These are phyloP conservation scores for Meiosimyza platycephala DNA, from an alignment of 2,888 invertebrate genomes.

Conservation along the genomic window DNA sequence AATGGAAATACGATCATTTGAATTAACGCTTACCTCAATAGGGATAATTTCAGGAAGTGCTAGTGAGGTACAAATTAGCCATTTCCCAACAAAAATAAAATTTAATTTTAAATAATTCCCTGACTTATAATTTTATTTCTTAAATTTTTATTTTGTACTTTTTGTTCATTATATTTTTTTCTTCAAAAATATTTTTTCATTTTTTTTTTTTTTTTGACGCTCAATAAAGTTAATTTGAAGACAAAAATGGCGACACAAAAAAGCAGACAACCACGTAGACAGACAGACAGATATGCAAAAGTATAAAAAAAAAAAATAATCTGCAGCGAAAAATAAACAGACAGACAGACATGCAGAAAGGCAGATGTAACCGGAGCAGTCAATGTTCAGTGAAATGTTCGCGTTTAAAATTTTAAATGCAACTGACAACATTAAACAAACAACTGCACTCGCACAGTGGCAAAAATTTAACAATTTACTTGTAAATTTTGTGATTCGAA, in stretches of 20 bases:
- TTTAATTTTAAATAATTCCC: too few species aligned
- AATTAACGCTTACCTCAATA: too few species aligned
- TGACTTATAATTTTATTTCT: not conserved
- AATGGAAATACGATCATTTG: too few species aligned
- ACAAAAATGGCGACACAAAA: constrained; percentile 17
- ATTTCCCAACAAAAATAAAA: too few species aligned
- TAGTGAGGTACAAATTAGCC: too few species aligned
- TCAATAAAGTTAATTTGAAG: not conserved
- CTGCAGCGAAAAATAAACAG: not conserved
- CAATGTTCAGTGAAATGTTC: constrained; percentile 1
- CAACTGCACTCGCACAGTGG: constrained; percentile 6
- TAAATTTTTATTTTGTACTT: constrained; percentile 20
- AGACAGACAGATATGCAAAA: constrained; percentile 7
- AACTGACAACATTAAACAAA: not conserved
- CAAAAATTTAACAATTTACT: not conserved
- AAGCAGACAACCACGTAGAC: not conserved
- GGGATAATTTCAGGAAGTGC: too few species aligned
- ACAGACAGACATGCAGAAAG: not conserved
- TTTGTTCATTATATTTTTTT: not conserved
- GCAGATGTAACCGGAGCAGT: constrained; percentile 10
- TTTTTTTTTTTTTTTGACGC: too few species aligned
- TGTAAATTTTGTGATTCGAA: not conserved
- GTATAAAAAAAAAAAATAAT: not conserved
- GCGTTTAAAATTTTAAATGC: not conserved
- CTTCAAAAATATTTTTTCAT: not conserved